Base-by-base conservation (phyloP, 1,140 invertebrate species). In the Tetragnatha versicolor region DNA sequence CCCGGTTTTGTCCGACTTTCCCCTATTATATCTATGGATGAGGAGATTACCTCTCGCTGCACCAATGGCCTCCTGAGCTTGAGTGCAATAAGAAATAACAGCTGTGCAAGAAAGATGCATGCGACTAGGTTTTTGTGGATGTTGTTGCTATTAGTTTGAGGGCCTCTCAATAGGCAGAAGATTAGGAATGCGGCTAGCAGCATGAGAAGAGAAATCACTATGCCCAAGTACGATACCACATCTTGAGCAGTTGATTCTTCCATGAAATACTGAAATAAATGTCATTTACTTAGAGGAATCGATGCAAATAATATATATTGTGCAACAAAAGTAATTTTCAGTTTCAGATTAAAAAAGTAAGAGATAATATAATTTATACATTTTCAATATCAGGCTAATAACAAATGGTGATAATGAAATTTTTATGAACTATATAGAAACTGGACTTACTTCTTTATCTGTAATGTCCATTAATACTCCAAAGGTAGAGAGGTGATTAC, bases 61-160 rank as follows among this genome's bases (percentile, higher is more conserved):
- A 95, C 89, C 33, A 96, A 87, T 20, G 90, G 88, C 79, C 89
- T 88, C 42, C 93, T 87, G 1, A 92, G 91, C 85, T 96, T 95
- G 58, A 96, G 87, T 0, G 93, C 93, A 14, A 97, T 88, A 6
- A 98, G 88, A 84, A 96, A 98, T 1, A 98, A 85, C 7, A 95
- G 84, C 83, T 97, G 92, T 0, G 92, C 91, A 55, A 94, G 86
- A 83, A 98, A 93, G 2, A 98, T 91, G 82, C 93, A 95, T 42
- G 96, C 89, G 1, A 97, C 91, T 1, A 98, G 88, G 86, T 98
- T 97, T 83, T 96, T 95, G 83, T 97, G 93, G 69, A 98, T 98
- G 31, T 92, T 94, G 85, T 97, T 98, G 5, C 94, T 94, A 83
- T 98, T 98, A 2, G 95, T 97, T 80, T 93, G 90, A 3, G 80